Evolutionary conservation across 2,888 invertebrate genomes (phyloP).

Genomic region (Brassicogethes aeneus): DNA sequence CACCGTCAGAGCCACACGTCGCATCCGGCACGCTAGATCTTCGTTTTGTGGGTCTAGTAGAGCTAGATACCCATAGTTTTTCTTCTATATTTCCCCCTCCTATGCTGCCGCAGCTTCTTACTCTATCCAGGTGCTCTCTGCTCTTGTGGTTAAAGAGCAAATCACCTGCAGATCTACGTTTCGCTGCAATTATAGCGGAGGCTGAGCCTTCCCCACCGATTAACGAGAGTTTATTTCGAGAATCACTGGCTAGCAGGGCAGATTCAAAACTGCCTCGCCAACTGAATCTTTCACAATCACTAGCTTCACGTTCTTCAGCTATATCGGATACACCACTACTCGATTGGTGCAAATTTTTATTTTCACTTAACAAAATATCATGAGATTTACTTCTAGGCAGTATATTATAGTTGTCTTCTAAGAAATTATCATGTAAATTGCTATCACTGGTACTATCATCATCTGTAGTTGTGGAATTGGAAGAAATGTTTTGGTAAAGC

Average conservation of each 20-base stretch:
- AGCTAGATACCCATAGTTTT: slow-evolving; percentile 37
- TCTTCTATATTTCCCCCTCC: slow-evolving; percentile 57
- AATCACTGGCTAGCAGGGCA: slow-evolving; percentile 80
- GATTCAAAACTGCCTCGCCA: slow-evolving; percentile 91
- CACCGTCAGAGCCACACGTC: slow-evolving; percentile 42
- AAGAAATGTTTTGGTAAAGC: slow-evolving; percentile 48
- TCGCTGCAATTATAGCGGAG: slow-evolving; percentile 61
- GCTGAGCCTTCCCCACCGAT: slow-evolving; percentile 55
- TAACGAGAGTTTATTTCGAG: slow-evolving; percentile 64
- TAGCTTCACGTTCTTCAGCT: slow-evolving; percentile 61
- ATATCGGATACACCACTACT: slow-evolving; percentile 46
- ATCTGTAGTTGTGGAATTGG: slow-evolving; percentile 57
- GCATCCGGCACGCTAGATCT: slow-evolving; percentile 53
- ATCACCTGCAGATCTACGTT: slow-evolving; percentile 75
- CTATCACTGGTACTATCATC: slow-evolving; percentile 63
- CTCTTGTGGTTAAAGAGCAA: slow-evolving; percentile 71
- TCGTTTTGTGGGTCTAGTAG: slow-evolving; percentile 34
- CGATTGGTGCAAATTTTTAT: slow-evolving; percentile 42
- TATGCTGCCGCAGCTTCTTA: slow-evolving; percentile 75
- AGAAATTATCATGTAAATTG: slow-evolving; percentile 36
- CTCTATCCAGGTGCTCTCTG: slow-evolving; percentile 63
- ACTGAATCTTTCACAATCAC: slow-evolving; percentile 82
- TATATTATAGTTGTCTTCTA: slow-evolving; percentile 43
- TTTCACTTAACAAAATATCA: slow-evolving; percentile 62
- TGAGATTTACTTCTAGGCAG: slow-evolving; percentile 75